These are phyloP conservation scores for Ellobius talpinus DNA, from an alignment of 2,113 vertebrate genomes.

Conservation along the genomic window DNA sequence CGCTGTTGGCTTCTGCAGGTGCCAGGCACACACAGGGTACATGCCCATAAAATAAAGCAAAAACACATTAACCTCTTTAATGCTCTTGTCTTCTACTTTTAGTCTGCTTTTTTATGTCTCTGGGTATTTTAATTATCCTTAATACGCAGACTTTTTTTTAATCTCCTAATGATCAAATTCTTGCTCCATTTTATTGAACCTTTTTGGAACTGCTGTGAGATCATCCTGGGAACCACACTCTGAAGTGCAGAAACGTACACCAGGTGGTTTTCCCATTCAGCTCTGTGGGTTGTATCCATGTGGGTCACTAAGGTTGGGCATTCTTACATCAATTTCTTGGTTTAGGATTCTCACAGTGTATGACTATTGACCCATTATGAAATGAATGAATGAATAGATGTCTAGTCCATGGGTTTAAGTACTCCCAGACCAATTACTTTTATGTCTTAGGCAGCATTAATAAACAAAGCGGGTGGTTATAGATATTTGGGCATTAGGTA, in stretches of 20 bases:
- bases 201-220: background rate
- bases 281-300: background rate
- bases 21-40: background rate
- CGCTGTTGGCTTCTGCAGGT: background rate
- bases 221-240: background rate
- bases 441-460: background rate
- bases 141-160: background rate
- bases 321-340: background rate
- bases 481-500: background rate
- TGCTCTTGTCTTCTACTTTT: background rate
- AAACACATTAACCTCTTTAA: background rate
- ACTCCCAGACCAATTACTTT: background rate
- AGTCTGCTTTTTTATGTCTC: background rate
- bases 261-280: background rate
- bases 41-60: background rate
- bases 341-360: background rate
- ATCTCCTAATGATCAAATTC: background rate
- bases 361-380: background rate
- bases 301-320: background rate
- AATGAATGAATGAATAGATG: background rate
- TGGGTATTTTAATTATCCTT: constrained; percentile 7
- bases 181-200: background rate
- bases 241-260: background rate
- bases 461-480: background rate
- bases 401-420: background rate